Evolutionary conservation across 2,888 invertebrate species (phyloP), one percentile per base, ranked within the genome.

Genomic region (Phengaris arion): DNA sequence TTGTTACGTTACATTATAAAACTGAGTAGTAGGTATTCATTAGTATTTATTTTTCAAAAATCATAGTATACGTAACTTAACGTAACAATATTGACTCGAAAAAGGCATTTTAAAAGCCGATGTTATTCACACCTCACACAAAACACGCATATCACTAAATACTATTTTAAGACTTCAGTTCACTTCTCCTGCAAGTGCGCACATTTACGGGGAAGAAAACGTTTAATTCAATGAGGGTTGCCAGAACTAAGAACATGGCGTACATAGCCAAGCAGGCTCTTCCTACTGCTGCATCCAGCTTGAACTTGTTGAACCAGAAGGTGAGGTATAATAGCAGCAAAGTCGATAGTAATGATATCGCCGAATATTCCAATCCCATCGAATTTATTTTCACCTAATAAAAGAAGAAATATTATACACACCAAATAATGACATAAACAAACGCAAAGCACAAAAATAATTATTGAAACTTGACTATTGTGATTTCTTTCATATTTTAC

Each of bases 131-230:
- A 77, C 64, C 74, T 78, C 76, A 76, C 73, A 68, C 77, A 68
- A 76, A 74, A 64, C 64, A 70, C 70, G 51, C 77, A 75, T 55
- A 70, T 76, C 74, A 76, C 76, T 72, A 75, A 57, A 1, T 74
- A 76, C 57, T 74, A 77, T 74, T 68, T 83, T 90, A 91, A 82
- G 86, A 86, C 79, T 87, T 89, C 77, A 91, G 86, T 85, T 92
- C 92, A 81, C 83, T 87, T 86, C 95, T 94, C 86, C 94, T 95
- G 92, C 98, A 98, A 78, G 97, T 97, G 81, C 97, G 98, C 82
- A 97, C 94, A 92, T 98, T 98, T 83, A 98, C 97, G 83, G 96
- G 96, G 94, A 98, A 98, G 95, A 98, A 98, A 80, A 98, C 97
- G 90, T 98, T 98, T 84, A 98, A 95, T 94, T 98, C 98, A 85